Conservation (phyloP, 2,113 vertebrate species). For the Azemiops feae region DNA sequence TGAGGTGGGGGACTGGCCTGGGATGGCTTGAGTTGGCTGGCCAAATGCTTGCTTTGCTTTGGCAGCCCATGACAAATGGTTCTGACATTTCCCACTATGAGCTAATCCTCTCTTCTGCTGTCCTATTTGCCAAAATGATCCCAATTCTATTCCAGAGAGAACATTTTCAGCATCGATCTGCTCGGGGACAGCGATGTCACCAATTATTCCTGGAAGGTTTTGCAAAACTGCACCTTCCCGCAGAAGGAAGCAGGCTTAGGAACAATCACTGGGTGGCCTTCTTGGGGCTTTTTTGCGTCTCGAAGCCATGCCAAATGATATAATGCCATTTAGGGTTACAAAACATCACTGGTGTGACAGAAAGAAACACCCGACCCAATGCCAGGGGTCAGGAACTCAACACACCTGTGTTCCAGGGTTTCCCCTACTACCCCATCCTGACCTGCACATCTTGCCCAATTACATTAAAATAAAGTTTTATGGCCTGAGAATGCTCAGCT, state of each 20-base stretch:
- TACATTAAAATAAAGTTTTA: not conserved
- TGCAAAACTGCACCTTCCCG: not conserved
- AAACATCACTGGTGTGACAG: not conserved
- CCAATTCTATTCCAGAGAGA: not conserved
- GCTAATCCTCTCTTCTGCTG: not conserved
- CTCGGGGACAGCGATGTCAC: not conserved
- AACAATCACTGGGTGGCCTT: rapidly evolving
- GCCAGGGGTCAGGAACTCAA: not conserved
- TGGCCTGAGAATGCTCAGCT: not conserved
- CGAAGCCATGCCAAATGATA: not conserved
- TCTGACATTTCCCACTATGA: not conserved
- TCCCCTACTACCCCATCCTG: not conserved
- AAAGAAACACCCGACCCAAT: too few relatives aligned
- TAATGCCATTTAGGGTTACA: not conserved
- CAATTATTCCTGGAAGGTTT: not conserved
- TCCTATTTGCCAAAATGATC: not conserved
- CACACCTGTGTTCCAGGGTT: not conserved
- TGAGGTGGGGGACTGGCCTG: not conserved
- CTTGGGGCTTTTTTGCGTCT: not conserved
- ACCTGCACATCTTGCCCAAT: not conserved
- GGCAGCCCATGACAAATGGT: not conserved
- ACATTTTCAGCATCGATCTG: not conserved
- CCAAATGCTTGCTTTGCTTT: not conserved
- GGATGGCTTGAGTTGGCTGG: too few relatives aligned
- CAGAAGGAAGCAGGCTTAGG: not conserved